Evolutionary conservation across 2,797 vertebrate genomes (phyloP).

Genomic region (Megaceryle alcyon): DNA sequence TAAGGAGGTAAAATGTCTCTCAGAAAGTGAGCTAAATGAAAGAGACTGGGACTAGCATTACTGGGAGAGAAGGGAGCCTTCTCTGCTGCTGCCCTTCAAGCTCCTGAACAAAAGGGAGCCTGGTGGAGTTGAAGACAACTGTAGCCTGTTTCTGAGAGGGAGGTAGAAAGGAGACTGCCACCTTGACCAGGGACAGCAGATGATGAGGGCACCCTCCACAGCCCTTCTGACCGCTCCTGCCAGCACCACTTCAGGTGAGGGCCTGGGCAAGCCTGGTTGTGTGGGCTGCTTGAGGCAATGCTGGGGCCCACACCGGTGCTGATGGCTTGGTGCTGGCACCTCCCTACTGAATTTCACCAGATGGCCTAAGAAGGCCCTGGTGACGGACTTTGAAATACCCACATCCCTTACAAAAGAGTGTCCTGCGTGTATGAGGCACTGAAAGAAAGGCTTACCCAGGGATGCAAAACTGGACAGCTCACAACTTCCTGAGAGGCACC

Average conservation of each 20-base stretch:
- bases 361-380: not conserved
- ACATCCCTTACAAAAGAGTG: not conserved
- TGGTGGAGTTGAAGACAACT: not conserved
- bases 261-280: fast-evolving
- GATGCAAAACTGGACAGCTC: not conserved
- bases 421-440: not conserved
- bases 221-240: not conserved
- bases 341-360: fast-evolving
- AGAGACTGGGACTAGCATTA: not conserved
- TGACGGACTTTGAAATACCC: not conserved
- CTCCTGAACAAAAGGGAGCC: not conserved
- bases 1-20: not conserved
- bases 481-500: not conserved
- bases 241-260: not conserved
- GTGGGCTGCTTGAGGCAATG: not conserved
- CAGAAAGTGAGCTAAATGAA: not conserved
- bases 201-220: not conserved
- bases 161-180: not conserved
- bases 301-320: not conserved
- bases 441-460: not conserved
- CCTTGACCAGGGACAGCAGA: not conserved
- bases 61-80: not conserved
- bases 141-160: not conserved
- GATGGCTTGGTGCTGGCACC: not conserved
- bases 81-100: not conserved